Evolutionary conservation across 2,113 vertebrate genomes (phyloP).

Genomic region (Peromyscus polionotus): DNA sequence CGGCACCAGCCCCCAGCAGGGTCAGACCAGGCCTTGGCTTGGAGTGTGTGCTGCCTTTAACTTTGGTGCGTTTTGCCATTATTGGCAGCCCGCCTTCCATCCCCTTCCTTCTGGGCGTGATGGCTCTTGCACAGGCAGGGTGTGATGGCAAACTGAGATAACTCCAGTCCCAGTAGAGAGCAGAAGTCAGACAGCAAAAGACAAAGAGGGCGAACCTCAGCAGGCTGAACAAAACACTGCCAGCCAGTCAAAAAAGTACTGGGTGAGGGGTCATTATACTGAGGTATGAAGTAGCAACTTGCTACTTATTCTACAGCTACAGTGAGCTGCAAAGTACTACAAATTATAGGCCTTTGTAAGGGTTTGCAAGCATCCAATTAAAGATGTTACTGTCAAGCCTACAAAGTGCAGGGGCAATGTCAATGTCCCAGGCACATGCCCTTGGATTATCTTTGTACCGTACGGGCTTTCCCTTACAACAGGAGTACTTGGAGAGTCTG

Average conservation of each 20-base stretch:
- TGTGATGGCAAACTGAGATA: neutral
- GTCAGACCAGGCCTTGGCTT: neutral
- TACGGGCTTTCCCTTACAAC: accelerated
- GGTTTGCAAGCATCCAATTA: neutral
- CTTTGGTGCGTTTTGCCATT: neutral
- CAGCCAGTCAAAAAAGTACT: neutral
- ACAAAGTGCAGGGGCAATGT: accelerated
- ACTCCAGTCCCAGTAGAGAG: accelerated
- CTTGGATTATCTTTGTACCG: accelerated
- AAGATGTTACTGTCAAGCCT: neutral
- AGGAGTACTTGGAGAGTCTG: neutral
- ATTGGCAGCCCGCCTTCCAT: accelerated
- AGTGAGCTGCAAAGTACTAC: neutral
- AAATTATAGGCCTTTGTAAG: neutral
- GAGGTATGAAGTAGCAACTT: neutral
- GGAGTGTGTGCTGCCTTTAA: neutral
- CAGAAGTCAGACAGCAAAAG: neutral
- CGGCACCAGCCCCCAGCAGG: accelerated
- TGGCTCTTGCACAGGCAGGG: accelerated
- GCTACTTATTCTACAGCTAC: neutral
- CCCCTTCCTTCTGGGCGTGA: neutral
- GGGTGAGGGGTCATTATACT: neutral
- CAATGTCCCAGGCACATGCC: accelerated
- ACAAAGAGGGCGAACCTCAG: neutral
- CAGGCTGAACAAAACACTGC: neutral